phyloP scores from a whole-genome alignment of 2,113 vertebrate genomes.

The Psammodynastes pulverulentus region DNA sequence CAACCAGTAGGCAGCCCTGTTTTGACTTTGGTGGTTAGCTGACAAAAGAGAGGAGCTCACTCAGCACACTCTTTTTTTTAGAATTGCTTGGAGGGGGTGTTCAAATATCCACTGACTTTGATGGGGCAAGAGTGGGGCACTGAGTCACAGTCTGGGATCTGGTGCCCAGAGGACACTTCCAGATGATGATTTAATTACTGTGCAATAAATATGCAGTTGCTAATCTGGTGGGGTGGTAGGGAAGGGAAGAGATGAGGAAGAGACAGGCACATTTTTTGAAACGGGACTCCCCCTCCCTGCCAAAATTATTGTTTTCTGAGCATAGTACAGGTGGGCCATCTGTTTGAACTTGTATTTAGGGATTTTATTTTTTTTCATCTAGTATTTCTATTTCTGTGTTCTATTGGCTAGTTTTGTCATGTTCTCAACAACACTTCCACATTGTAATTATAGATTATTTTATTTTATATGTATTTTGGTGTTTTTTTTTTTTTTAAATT shows the following conservation, averaged over 20 bases:
- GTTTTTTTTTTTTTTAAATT: neutral
- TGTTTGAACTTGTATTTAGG: neutral
- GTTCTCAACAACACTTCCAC: neutral
- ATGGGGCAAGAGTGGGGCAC: neutral
- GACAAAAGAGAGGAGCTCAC: neutral
- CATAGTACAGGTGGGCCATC: neutral
- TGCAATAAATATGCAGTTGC: neutral
- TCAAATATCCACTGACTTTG: neutral
- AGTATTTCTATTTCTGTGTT: neutral
- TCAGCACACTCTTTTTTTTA: neutral
- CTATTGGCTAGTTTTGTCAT: neutral
- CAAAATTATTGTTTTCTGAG: neutral
- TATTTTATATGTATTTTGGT: neutral
- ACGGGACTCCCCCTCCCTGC: neutral
- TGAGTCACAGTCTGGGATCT: slow-evolving; percentile 17
- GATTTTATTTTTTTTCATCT: neutral
- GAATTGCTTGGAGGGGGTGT: neutral
- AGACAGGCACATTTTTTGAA: neutral
- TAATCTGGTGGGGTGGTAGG: neutral
- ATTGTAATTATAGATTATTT: neutral
- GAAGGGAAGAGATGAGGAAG: neutral
- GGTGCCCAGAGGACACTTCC: neutral
- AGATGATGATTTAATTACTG: neutral
- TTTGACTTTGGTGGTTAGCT: neutral
- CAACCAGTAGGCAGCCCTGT: neutral